These are phyloP conservation scores for Eupithecia abbreviata DNA, from an alignment of 2,888 invertebrate genomes.

Conservation along the genomic window DNA sequence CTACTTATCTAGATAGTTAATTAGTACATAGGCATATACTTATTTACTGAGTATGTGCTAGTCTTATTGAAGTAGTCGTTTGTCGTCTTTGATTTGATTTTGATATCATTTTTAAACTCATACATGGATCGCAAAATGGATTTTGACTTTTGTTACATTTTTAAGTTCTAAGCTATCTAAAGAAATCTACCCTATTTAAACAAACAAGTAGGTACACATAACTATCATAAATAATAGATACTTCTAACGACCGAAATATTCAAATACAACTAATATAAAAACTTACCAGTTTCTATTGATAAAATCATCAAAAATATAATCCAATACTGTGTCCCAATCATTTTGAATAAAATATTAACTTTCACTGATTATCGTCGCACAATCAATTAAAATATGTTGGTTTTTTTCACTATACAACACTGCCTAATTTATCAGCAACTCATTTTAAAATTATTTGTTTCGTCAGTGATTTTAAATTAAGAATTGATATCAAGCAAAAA, in stretches of 20 bases:
- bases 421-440: neutral
- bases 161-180: neutral
- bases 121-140: too few species aligned
- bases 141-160: too few species aligned
- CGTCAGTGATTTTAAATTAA: slow-evolving; percentile 17
- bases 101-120: too few species aligned
- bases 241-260: neutral
- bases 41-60: too few species aligned
- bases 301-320: slow-evolving; percentile 55
- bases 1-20: too few species aligned
- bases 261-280: neutral
- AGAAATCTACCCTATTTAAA: neutral
- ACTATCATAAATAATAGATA: neutral
- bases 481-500: slow-evolving; percentile 1
- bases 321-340: slow-evolving; percentile 59
- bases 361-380: neutral
- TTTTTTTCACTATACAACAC: neutral
- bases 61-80: too few species aligned
- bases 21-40: too few species aligned
- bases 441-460: slow-evolving; percentile 4
- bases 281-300: slow-evolving; percentile 59
- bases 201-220: neutral
- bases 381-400: neutral
- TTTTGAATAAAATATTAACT: slow-evolving; percentile 44
- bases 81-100: too few species aligned